Conservation (phyloP, 2,888 invertebrate genomes). For the Plagiodera versicolora region DNA sequence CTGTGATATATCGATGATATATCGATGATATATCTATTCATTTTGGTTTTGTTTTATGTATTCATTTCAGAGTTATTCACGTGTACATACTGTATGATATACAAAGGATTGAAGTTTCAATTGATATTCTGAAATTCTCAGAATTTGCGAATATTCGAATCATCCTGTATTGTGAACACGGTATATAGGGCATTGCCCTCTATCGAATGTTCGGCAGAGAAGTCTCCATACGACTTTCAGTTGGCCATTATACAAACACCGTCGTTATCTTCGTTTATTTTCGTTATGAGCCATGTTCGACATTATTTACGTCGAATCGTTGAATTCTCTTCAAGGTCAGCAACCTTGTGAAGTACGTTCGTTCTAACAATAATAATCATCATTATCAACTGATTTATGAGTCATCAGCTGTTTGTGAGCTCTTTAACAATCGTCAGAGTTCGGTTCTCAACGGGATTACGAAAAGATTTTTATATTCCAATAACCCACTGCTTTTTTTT, state of each 20-base stretch:
- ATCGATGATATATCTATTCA: too few species aligned
- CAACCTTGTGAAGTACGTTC: constrained; percentile 31
- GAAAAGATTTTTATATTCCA: too few species aligned
- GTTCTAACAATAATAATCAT: constrained; percentile 24
- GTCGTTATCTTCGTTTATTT: constrained; percentile 8
- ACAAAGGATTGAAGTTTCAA: too few species aligned
- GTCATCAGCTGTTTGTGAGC: constrained; percentile 10
- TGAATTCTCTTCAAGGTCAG: constrained; percentile 27
- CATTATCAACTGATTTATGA: constrained; percentile 27
- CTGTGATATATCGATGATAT: too few species aligned
- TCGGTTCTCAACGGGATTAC: too few species aligned
- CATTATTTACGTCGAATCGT: constrained; percentile 17
- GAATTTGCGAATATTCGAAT: too few species aligned
- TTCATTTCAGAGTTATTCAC: too few species aligned
- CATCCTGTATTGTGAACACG: too few species aligned
- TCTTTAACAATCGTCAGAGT: neutral
- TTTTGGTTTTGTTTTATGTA: too few species aligned
- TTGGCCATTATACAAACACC: constrained; percentile 4
- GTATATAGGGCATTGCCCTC: neutral
- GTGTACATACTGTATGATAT: too few species aligned
- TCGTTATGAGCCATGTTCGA: constrained; percentile 4
- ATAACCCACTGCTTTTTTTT: too few species aligned
- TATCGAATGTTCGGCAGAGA: neutral
- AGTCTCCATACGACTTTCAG: neutral
- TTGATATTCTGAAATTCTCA: too few species aligned